These are phyloP conservation scores for Eurois occulta DNA, from an alignment of 2,888 invertebrate species.

Conservation along the genomic window DNA sequence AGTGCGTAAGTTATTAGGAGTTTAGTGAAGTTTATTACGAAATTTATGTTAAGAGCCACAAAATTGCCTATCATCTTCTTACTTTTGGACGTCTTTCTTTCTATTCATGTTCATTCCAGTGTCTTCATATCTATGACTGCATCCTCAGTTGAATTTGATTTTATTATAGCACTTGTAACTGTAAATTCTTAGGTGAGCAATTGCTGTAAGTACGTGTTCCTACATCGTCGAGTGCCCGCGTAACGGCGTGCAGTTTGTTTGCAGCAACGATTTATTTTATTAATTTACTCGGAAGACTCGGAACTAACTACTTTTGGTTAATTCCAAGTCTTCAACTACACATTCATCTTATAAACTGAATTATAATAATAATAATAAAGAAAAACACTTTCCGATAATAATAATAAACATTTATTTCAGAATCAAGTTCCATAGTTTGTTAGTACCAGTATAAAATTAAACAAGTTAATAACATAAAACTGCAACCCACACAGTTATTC, in stretches of 20 bases:
- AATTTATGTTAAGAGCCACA: background rate
- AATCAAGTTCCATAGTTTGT: no score
- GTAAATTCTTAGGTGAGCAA: slow-evolving; percentile 10
- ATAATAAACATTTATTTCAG: no score
- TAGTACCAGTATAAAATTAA: no score
- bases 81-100: background rate
- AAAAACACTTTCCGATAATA: no score
- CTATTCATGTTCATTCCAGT: background rate
- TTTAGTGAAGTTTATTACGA: no score
- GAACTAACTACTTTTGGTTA: no score
- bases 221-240: background rate
- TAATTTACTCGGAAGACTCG: background rate
- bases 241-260: slow-evolving; percentile 17
- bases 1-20: background rate
- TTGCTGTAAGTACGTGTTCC: slow-evolving; percentile 9
- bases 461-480: no score
- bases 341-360: background rate
- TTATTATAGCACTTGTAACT: slow-evolving; percentile 13
- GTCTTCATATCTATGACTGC: background rate
- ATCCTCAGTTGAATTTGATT: background rate
- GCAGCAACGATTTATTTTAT: slow-evolving; percentile 2
- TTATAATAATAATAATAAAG: no score
- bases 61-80: background rate
- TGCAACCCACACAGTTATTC: background rate
- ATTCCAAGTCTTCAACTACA: no score